Evolutionary conservation across 2,888 invertebrate genomes (phyloP), one percentile per base, ranked within the genome.

Genomic region (Caenorhabditis becei): DNA sequence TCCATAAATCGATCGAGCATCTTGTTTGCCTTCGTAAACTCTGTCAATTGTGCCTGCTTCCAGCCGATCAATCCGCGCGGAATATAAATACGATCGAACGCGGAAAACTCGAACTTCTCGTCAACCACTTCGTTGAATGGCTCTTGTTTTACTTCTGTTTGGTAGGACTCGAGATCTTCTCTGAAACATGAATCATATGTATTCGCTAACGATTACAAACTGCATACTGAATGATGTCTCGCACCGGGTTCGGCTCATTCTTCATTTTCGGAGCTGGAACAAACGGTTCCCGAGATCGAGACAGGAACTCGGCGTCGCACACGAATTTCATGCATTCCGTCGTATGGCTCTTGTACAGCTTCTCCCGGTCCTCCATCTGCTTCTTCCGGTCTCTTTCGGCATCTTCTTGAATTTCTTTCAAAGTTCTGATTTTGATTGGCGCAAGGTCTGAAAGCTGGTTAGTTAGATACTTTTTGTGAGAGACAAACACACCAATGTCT

Each of bases 121-220:
- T 47, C 47, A 14, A 41, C 14, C n/a, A n/a, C n/a, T 35, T 28
- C 44, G 10, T 11, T 26, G 20, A 7, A 16, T 5, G 61, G 24
- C 11, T 16, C 26, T n/a, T 2, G 18, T 10, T 47, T 47, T 5
- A 20, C 11, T 47, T 5, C 47, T 1, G 1, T 32, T n/a, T 47
- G 26, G n/a, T 24, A 61, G n/a, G 75, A 53, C 3, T 61, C 66
- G 24, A 61, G 1, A 14, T 59, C 66, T 23, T 75, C 61, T 35
- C 66, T 75, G 61, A n/a, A 56, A 54, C 35, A 2, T 4, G 41
- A 41, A 14, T 2, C 0, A 53, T 32, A 14, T 53, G 20, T 18
- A n/a, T n/a, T 18, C 23, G 24, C 20, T 7, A 26, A 3, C 5
- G 32, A 2, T 26, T 11, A 47, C 41, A 20, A 47, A 47, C 47